Base-by-base conservation (phyloP, 92 coral and sea anemone species). In the Paramuricea clavata region DNA sequence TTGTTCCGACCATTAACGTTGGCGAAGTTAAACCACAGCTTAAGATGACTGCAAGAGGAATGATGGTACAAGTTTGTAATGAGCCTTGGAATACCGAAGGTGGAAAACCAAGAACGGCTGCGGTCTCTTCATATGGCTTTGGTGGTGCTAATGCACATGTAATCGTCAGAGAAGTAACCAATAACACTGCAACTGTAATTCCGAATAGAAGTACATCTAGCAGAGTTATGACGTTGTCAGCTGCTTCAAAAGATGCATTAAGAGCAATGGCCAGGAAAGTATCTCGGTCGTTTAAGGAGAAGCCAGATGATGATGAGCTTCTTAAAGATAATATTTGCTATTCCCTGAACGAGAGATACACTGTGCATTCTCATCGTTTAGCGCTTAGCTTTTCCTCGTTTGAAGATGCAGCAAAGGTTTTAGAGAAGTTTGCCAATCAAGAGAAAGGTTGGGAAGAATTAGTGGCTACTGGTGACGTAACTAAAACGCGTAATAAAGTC, bases 141-240 rank as follows among this genome's bases (percentile, higher is more conserved):
- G 94, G 94, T 11, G 94, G 94, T n/a, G 57, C 90, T 59, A 91
- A 91, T 28, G 94, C 78, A n/a, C 94, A 91, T 41, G 81, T 49
- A 23, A 91, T 91, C 56, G 59, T 91, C 35, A 82, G 89, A n/a
- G 92, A 91, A 50, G 39, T 12, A 11, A 61, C 36, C 5, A 12
- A 33, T 34, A 30, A 27, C 1, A 43, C 49, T 12, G 41, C 56
- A 22, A 21, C 78, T 21, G 43, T 32, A 36, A 57, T 33, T 19
- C 79, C 50, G 1, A 72, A 10, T 5, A 17, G 32, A 3, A 41
- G 54, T 60, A 12, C 5, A 35, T 44, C 6, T 25, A 85, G 64
- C 32, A 13, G 86, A 64, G 54, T 91, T 12, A 43, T 91, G 28
- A 91, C 94, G 11, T 43, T 91, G 32, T 91, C 94, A 19, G 94